Evolutionary conservation across 2,797 vertebrate genomes (phyloP).

Genomic region (Chromobotia macracanthus): DNA sequence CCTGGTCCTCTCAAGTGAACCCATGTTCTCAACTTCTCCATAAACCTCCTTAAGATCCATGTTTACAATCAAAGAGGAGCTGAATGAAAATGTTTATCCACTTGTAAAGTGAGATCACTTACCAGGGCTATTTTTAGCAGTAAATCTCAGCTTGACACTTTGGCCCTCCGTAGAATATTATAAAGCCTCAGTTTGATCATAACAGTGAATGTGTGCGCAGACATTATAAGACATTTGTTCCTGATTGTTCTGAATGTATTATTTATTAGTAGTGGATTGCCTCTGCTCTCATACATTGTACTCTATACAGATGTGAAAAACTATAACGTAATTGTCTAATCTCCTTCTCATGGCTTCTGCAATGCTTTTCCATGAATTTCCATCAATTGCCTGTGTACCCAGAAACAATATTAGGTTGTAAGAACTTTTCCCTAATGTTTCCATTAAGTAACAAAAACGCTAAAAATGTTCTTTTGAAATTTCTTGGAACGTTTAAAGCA

Average conservation of each 20-base stretch:
- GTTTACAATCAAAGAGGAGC: constrained; percentile 32
- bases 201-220: not conserved
- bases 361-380: not conserved
- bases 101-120: constrained; percentile 48
- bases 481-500: too few species aligned
- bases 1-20: not conserved
- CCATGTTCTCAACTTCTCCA: not conserved
- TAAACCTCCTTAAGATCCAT: not conserved
- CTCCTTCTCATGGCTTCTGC: not conserved
- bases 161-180: constrained; percentile 10
- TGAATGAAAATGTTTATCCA: constrained; percentile 53
- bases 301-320: not conserved
- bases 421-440: too few species aligned
- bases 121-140: constrained; percentile 54
- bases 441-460: too few species aligned
- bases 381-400: not conserved
- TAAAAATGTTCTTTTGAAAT: too few species aligned
- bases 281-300: not conserved
- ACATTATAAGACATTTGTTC: not conserved
- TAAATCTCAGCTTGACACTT: constrained; percentile 1
- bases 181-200: not conserved
- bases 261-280: not conserved
- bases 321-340: not conserved
- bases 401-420: too few species aligned
- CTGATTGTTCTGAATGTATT: not conserved